phyloP scores from a whole-genome alignment of 2,888 invertebrate species.

The Thelaira solivaga region DNA sequence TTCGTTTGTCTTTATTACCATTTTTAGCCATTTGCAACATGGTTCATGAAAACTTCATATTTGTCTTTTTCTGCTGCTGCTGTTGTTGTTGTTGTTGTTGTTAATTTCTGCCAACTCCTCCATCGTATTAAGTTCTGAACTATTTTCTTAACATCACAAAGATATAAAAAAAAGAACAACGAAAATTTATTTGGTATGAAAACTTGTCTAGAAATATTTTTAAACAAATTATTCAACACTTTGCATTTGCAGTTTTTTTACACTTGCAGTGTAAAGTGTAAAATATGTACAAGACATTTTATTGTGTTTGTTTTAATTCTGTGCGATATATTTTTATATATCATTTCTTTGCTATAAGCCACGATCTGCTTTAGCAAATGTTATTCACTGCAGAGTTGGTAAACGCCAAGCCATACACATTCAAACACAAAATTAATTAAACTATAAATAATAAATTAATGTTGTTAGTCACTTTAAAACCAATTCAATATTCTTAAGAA shows the following conservation, averaged over 20 bases:
- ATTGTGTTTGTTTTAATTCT: slow-evolving; percentile 5
- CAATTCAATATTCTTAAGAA: too few species aligned
- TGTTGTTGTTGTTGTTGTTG: slow-evolving; percentile 19
- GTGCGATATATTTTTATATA: neutral
- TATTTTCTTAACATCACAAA: neutral
- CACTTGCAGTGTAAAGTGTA: slow-evolving; percentile 49
- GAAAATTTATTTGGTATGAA: slow-evolving; percentile 48
- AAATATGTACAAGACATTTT: slow-evolving; percentile 43
- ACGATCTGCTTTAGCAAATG: neutral
- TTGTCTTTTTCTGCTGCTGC: too few species aligned
- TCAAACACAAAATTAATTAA: too few species aligned
- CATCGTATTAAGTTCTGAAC: neutral
- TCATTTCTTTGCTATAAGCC: too few species aligned
- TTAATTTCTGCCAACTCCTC: slow-evolving; percentile 11
- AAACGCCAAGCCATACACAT: too few species aligned
- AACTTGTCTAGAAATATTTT: slow-evolving; percentile 71
- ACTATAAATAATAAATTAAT: too few species aligned
- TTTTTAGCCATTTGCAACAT: slow-evolving; percentile 31
- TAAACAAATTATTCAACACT: slow-evolving; percentile 74
- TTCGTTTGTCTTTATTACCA: neutral
- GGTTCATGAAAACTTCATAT: slow-evolving; percentile 56
- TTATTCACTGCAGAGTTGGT: slow-evolving; percentile 16
- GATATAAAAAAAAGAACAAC: neutral
- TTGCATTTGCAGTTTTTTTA: slow-evolving; percentile 68
- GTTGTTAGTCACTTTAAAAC: too few species aligned